Conservation (phyloP, 2,888 invertebrate genomes). For the Emmelina monodactyla region DNA sequence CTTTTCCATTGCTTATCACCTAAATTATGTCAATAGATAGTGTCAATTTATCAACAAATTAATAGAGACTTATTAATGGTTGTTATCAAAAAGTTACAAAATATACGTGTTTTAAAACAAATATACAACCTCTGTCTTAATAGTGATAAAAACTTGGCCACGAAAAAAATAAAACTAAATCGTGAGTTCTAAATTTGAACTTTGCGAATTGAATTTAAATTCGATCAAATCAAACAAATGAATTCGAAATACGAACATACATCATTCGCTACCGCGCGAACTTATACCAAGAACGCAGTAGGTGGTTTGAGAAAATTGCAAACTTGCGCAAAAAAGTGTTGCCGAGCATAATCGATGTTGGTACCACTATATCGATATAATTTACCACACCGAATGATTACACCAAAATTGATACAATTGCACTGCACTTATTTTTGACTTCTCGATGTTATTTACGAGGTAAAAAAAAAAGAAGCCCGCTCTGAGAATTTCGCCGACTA, state of each 20-base stretch:
- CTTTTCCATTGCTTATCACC: too few relatives aligned
- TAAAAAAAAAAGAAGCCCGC: too few relatives aligned
- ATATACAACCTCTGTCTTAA: too few relatives aligned
- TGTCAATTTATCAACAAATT: too few relatives aligned
- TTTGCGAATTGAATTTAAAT: neutral
- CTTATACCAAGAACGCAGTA: neutral
- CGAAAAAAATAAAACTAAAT: neutral
- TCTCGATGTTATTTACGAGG: slow-evolving; percentile 1
- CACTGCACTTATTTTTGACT: neutral
- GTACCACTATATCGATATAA: neutral
- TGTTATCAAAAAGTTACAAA: too few relatives aligned
- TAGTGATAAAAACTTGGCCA: neutral
- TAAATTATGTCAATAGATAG: too few relatives aligned
- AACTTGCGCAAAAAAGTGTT: neutral
- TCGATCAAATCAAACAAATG: neutral
- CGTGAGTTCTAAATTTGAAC: neutral
- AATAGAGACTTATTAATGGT: too few relatives aligned
- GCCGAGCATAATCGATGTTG: neutral
- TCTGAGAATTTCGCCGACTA: neutral
- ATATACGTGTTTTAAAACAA: too few relatives aligned
- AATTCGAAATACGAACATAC: neutral
- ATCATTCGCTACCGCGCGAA: neutral
- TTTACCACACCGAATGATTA: slow-evolving; percentile 3
- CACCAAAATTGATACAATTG: slow-evolving; percentile 5
- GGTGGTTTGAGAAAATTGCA: neutral